These are phyloP conservation scores for Misgurnus mizolepis DNA, from an alignment of 2,113 vertebrate genomes.

Conservation along the genomic window DNA sequence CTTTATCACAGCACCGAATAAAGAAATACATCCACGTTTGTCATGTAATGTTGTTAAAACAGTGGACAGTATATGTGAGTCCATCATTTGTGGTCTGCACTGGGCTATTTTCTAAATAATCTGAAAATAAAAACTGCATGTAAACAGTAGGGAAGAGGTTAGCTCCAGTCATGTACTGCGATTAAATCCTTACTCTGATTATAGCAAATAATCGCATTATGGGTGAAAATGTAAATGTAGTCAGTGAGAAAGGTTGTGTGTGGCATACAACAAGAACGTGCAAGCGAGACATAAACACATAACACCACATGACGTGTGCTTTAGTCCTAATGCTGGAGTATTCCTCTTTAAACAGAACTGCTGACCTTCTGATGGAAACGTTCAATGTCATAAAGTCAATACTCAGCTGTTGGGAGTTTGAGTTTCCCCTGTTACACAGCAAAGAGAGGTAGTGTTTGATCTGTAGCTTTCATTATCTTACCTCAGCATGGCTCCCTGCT, in stretches of 20 bases:
- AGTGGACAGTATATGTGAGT: no score
- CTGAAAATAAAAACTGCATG: no score
- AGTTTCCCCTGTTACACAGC: background rate
- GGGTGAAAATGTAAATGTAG: no score
- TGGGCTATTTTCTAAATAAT: no score
- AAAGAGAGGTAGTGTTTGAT: slow-evolving; percentile 19
- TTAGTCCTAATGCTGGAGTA: background rate
- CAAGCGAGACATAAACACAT: slow-evolving; percentile 1
- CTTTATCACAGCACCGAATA: no score
- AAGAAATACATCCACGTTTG: no score
- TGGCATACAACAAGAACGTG: background rate
- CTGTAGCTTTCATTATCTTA: slow-evolving; percentile 60
- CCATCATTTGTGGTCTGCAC: no score
- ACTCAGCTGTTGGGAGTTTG: slow-evolving; percentile 3
- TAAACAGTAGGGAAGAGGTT: no score
- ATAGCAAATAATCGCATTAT: no score
- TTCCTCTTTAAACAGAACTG: background rate
- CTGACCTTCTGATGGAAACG: slow-evolving; percentile 32
- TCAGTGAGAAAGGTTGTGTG: background rate
- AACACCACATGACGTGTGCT: background rate
- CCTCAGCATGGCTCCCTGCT: slow-evolving; percentile 89
- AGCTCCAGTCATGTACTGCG: no score
- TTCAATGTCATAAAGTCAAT: slow-evolving; percentile 35
- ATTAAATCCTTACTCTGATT: no score
- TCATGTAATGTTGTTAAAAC: no score